phyloP scores from a whole-genome alignment of 2,888 invertebrate species.

The Peribatodes rhomboidaria region DNA sequence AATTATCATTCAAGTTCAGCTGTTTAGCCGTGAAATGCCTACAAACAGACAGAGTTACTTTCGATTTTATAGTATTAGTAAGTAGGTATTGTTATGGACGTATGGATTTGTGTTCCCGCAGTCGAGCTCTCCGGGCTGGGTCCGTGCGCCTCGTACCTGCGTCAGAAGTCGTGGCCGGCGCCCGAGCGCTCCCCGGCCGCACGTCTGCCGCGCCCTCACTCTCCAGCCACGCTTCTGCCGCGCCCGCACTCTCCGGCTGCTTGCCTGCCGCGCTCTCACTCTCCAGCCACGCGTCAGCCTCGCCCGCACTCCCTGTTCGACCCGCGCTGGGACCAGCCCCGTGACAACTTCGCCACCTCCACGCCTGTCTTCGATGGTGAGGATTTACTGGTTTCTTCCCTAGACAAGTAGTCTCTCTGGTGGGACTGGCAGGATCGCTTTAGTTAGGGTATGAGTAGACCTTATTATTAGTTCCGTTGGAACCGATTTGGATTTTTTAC shows the following conservation, averaged over 20 bases:
- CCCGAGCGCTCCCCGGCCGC: slow-evolving; percentile 59
- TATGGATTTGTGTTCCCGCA: no score
- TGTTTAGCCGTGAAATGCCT: no score
- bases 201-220: slow-evolving; percentile 60
- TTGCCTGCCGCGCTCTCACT: slow-evolving; percentile 62
- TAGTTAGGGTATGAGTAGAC: no score
- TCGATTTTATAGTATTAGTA: no score
- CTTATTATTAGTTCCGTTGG: no score
- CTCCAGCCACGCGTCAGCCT: slow-evolving; percentile 63
- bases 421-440: no score
- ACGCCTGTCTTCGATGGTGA: slow-evolving; percentile 52
- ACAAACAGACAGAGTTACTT: no score
- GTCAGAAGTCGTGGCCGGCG: slow-evolving; percentile 76
- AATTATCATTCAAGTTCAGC: no score
- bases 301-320: slow-evolving; percentile 42
- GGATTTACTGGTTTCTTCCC: no score
- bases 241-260: slow-evolving; percentile 46
- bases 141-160: slow-evolving; percentile 65
- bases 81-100: no score
- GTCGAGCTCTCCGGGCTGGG: slow-evolving; percentile 56
- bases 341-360: slow-evolving; percentile 41
- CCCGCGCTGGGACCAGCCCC: slow-evolving; percentile 51
- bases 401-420: no score
- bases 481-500: no score
- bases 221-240: slow-evolving; percentile 49